Evolutionary conservation across 2,888 invertebrate genomes (phyloP).

Genomic region (Scaptomyza polygonia): DNA sequence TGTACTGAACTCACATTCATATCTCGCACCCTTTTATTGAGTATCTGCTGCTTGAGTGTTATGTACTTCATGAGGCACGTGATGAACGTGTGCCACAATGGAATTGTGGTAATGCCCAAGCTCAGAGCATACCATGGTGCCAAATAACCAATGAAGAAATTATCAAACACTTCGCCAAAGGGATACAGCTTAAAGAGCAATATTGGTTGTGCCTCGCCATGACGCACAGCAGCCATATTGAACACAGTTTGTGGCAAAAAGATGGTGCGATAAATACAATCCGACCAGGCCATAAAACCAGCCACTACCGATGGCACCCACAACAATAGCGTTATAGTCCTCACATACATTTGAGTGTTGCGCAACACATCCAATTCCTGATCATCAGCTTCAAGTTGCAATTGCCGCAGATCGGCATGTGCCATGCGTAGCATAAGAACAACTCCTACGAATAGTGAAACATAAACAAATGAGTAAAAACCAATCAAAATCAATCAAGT

Average conservation of each 20-base stretch:
- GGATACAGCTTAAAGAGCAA: conserved; percentile 74
- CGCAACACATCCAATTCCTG: conserved; percentile 55
- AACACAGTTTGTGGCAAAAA: conserved; percentile 72
- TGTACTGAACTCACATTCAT: conserved; percentile 72
- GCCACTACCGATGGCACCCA: conserved; percentile 68
- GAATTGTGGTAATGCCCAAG: conserved; percentile 68
- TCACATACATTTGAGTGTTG: conserved; percentile 58
- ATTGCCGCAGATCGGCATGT: conserved; percentile 55
- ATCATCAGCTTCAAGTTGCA: conserved; percentile 56
- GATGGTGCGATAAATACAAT: conserved; percentile 69
- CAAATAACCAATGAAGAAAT: conserved; percentile 68
- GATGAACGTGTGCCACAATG: conserved; percentile 80
- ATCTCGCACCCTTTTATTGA: conserved; percentile 59
- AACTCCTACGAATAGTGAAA: no score
- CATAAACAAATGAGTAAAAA: no score
- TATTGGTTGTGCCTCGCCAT: conserved; percentile 66
- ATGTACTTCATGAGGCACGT: conserved; percentile 75
- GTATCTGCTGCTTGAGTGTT: conserved; percentile 66
- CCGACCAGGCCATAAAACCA: conserved; percentile 58
- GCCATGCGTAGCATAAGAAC: conserved; percentile 56
- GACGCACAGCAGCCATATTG: conserved; percentile 60
- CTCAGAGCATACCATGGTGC: conserved; percentile 65
- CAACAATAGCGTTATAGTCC: conserved; percentile 54
- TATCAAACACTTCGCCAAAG: conserved; percentile 69
- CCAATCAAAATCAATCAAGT: no score